Percentiles rank a stretch among this genome's conserved stretches.
phyloP scores from a whole-genome alignment of 2,797 vertebrate species.

The Sparidentex hasta region DNA sequence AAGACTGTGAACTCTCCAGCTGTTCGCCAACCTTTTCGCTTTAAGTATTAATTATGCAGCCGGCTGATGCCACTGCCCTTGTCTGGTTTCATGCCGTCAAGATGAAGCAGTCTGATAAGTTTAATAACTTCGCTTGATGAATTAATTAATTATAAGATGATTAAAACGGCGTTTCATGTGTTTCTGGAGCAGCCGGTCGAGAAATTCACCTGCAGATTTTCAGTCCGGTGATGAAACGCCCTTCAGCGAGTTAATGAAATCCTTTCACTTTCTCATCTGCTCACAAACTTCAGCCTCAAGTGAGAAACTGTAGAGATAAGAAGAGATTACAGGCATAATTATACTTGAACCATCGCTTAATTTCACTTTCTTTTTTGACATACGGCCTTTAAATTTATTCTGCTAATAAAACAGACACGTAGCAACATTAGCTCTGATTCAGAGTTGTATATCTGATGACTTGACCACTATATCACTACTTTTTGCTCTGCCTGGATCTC shows the following conservation, averaged over 20 bases:
- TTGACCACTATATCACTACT: no score
- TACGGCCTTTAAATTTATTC: neutral
- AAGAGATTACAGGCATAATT: neutral
- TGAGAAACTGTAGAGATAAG: neutral
- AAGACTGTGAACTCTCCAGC: slow-evolving; percentile 8
- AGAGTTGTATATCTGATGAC: neutral
- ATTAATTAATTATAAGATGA: slow-evolving; percentile 6
- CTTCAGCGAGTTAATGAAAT: neutral
- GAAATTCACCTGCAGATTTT: neutral
- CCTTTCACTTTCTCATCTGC: neutral
- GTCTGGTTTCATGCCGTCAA: neutral
- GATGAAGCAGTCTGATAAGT: neutral
- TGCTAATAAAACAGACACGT: neutral
- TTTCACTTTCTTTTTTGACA: neutral
- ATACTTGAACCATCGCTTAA: neutral
- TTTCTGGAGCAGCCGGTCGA: neutral
- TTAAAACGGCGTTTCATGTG: neutral
- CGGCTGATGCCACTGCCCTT: slow-evolving; percentile 1
- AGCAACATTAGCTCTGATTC: neutral
- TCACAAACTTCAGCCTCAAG: neutral
- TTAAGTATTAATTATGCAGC: slow-evolving; percentile 20
- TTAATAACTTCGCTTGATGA: slow-evolving; percentile 3
- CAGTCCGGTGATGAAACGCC: neutral
- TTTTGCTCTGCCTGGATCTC: neutral
- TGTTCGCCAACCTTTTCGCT: slow-evolving; percentile 16